Evolutionary conservation across 2,113 vertebrate species (phyloP).

Genomic region (Salvator merianae): DNA sequence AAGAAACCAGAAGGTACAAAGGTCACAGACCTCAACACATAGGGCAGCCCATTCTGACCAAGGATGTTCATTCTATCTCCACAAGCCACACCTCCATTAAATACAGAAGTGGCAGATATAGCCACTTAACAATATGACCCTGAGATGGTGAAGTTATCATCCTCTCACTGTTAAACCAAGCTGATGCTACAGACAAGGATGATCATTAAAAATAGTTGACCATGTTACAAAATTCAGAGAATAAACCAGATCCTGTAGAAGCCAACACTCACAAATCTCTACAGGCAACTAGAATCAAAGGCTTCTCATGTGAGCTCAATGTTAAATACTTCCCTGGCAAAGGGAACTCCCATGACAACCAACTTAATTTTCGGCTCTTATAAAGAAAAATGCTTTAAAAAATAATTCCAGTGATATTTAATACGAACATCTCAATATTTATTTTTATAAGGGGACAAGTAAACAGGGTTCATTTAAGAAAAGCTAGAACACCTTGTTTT

Average conservation of each 20-base stretch:
- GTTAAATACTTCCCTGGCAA: background rate
- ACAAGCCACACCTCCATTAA: background rate
- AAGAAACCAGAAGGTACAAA: background rate
- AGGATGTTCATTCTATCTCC: background rate
- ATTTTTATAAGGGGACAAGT: slow-evolving; percentile 6
- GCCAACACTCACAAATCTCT: background rate
- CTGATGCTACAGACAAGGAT: slow-evolving; percentile 1
- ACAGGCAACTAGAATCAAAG: background rate
- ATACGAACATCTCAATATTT: background rate
- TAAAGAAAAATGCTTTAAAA: slow-evolving; percentile 1
- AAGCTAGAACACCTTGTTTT: background rate
- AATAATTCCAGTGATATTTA: background rate
- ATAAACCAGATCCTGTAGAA: background rate
- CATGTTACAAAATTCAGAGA: slow-evolving; percentile 8
- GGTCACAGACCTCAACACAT: background rate
- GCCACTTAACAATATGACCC: background rate
- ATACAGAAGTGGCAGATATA: background rate
- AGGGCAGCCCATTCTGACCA: slow-evolving; percentile 6
- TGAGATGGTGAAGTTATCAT: background rate
- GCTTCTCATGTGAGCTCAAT: background rate
- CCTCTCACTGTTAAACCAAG: background rate
- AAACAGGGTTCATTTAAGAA: background rate
- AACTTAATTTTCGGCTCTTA: background rate
- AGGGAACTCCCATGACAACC: rapidly evolving
- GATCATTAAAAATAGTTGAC: background rate